Evolutionary conservation across 1,140 invertebrate species (phyloP).

Genomic region (Probaryconus sp.): DNA sequence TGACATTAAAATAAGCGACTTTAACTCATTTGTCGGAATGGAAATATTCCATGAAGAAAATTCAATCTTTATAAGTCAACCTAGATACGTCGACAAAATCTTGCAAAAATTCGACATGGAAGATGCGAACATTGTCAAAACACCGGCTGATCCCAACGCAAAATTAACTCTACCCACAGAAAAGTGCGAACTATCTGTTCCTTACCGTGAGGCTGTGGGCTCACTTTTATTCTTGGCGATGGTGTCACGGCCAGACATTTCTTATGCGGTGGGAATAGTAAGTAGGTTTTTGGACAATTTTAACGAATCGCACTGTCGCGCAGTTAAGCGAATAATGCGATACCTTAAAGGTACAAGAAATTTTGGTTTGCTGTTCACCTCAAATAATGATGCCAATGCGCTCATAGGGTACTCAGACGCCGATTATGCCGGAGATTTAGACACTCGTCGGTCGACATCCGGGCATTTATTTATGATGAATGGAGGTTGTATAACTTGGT

Average conservation of each 20-base stretch:
- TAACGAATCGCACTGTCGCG: conserved; percentile 65
- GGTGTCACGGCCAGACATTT: conserved; percentile 71
- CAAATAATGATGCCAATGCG: not conserved
- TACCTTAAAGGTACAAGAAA: conserved; percentile 72
- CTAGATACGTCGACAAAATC: conserved; percentile 30
- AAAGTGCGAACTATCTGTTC: conserved; percentile 41
- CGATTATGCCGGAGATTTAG: conserved; percentile 45
- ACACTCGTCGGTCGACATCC: conserved; percentile 47
- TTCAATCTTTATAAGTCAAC: conserved; percentile 44
- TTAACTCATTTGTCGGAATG: conserved; percentile 63
- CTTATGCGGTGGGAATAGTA: conserved; percentile 67
- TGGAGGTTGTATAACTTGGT: conserved; percentile 61
- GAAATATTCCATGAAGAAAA: conserved; percentile 54
- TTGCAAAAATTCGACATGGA: conserved; percentile 33
- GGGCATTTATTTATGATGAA: conserved; percentile 37
- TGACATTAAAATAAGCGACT: conserved; percentile 19
- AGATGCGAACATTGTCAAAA: conserved; percentile 31
- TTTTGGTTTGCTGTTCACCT: conserved; percentile 48
- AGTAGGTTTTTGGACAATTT: conserved; percentile 66
- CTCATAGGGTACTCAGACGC: conserved; percentile 41
- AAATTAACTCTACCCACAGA: conserved; percentile 3
- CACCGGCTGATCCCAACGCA: conserved; percentile 26
- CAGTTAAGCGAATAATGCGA: conserved; percentile 69
- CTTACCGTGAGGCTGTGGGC: conserved; percentile 69
- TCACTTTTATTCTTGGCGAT: conserved; percentile 71